Conservation (phyloP, 2,888 invertebrate genomes). For the Ophraella communa region DNA sequence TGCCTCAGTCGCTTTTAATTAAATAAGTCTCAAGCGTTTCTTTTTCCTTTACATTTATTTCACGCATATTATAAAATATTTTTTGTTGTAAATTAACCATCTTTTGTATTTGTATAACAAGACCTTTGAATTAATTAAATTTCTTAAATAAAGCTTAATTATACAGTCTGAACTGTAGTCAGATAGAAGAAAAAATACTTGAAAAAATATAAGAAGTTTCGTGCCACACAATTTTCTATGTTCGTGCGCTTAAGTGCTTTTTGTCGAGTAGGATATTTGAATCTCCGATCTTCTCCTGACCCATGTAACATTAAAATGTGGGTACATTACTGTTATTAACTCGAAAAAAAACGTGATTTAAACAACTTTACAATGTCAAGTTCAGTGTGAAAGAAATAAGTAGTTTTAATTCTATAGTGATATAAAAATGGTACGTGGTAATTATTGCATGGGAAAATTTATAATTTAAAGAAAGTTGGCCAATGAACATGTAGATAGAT, state of each 20-base stretch:
- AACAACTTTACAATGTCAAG: slow-evolving; percentile 3
- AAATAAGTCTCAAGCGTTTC: too few species aligned
- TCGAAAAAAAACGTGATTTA: background rate
- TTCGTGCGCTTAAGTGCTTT: slow-evolving; percentile 5
- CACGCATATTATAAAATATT: too few species aligned
- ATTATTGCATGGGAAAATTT: background rate
- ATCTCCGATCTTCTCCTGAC: slow-evolving; percentile 1
- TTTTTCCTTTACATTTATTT: too few species aligned
- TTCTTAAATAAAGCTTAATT: background rate
- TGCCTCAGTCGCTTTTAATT: too few species aligned
- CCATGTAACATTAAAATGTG: background rate
- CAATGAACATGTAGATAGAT: background rate
- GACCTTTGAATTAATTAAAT: background rate
- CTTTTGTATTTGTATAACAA: too few species aligned
- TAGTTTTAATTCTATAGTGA: background rate
- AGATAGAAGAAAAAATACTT: background rate
- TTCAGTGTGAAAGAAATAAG: background rate
- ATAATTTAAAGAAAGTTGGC: background rate
- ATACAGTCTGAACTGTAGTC: background rate
- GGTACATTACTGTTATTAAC: slow-evolving; percentile 8
- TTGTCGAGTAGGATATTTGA: background rate
- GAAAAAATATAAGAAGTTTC: background rate
- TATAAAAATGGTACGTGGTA: background rate
- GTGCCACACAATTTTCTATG: slow-evolving; percentile 4
- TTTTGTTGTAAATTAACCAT: too few species aligned